Evolutionary conservation across 2,113 vertebrate genomes (phyloP), one percentile per base, ranked within the genome.

Genomic region (Tursiops truncatus): DNA sequence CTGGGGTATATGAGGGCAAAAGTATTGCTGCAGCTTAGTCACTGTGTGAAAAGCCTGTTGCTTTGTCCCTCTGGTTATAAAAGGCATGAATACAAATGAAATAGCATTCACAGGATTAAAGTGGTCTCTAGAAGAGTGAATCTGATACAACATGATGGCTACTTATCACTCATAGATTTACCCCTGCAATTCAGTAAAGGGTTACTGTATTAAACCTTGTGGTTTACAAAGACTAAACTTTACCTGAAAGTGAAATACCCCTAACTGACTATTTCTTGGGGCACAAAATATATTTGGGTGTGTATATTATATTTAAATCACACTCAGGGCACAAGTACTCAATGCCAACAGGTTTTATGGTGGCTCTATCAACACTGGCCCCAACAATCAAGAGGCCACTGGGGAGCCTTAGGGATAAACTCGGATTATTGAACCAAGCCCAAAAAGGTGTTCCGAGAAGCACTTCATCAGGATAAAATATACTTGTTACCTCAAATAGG

Each of bases 261-360:
- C 5, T 58, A 71, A 89, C 15, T 73, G 53, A 50, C 58, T 90
- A 58, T 82, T 91, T 65, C 33, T 89, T 50, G 25, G 21, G 31
- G 44, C 38, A 81, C 58, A 77, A 90, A 68, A 91, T 68, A 92
- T 15, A 92, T 89, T 58, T 65, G n/a, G 31, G 15, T 85, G 38
- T 67, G 62, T 56, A 68, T 15, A 87, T 73, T 56, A 38, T 87
- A 77, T 87, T 95, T 87, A 94, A 94, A 86, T 56, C 31, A 56
- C 10, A 82, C 21, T 56, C 31, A 38, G 18, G 14, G 10, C 67
- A 68, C 28, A 84, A 44, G 36, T 82, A 83, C 36, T 38, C 65
- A 31, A 18, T 56, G 68, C 6, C 38, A 90, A 65, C 5, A 86
- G 18, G 15, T 89, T 82, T 56, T 83, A 56, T 47, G 20, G 13